phyloP scores from a whole-genome alignment of 2,797 vertebrate genomes.

The Megalops cyprinoides region DNA sequence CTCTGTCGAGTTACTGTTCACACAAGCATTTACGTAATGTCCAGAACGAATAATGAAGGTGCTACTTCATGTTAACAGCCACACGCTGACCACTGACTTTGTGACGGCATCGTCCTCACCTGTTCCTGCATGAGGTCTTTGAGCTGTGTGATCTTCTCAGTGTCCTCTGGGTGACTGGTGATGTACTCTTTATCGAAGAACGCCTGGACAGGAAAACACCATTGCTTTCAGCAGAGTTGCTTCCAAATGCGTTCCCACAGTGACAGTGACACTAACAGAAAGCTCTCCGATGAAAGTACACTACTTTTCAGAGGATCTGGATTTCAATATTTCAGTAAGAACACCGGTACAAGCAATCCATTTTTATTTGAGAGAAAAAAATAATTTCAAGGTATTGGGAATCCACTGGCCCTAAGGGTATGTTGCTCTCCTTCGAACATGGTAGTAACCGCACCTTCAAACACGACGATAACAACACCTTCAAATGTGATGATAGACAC shows the following conservation, averaged over 20 bases:
- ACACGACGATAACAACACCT: not conserved
- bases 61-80: not conserved
- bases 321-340: not conserved
- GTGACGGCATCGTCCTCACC: constrained; percentile 65
- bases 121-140: constrained; percentile 99
- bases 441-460: not conserved
- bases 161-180: constrained; percentile 90
- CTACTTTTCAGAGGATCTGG: not conserved
- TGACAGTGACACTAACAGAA: no score
- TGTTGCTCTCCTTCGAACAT: no score
- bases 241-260: no score
- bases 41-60: not conserved
- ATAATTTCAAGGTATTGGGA: not conserved
- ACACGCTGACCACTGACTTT: not conserved
- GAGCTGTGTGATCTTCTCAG: constrained; percentile 94
- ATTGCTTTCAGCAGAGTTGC: not conserved
- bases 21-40: no score
- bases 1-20: no score
- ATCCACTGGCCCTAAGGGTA: not conserved
- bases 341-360: not conserved
- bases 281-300: no score
- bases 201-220: constrained; percentile 70
- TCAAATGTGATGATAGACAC: not conserved
- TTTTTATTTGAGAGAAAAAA: not conserved
- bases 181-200: constrained; percentile 99